These are phyloP conservation scores for Drosophila novamexicana DNA, from an alignment of 1,140 invertebrate genomes.

Conservation along the genomic window DNA sequence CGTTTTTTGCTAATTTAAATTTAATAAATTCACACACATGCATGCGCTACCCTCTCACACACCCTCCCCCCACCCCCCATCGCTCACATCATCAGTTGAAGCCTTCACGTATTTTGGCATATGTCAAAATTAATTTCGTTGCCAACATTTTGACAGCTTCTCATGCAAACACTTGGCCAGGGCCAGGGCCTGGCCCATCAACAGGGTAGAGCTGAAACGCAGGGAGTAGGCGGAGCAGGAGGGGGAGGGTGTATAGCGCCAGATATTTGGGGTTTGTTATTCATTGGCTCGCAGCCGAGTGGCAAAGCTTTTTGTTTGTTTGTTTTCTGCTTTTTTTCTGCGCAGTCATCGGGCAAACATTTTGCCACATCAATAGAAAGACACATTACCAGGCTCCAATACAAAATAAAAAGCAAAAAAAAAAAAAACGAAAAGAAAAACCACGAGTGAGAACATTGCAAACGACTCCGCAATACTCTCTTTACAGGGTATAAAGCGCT, in stretches of 20 bases:
- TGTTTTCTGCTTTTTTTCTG: conserved; percentile 31
- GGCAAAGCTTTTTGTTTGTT: conserved; percentile 40
- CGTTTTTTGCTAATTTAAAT: conserved; percentile 21
- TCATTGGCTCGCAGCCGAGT: conserved; percentile 35
- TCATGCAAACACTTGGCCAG: conserved; percentile 64
- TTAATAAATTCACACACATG: conserved; percentile 19
- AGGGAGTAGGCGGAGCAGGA: too few species aligned
- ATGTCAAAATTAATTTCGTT: conserved; percentile 79
- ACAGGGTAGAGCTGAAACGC: neutral
- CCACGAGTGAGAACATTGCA: neutral
- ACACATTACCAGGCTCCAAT: conserved; percentile 19
- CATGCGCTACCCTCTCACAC: neutral
- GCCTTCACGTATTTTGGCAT: conserved; percentile 72
- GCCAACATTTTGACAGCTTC: conserved; percentile 75
- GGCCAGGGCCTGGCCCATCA: conserved; percentile 1
- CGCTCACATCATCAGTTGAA: conserved; percentile 18
- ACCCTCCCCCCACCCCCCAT: neutral
- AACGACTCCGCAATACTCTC: neutral
- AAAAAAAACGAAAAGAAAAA: too few species aligned
- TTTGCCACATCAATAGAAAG: conserved; percentile 39
- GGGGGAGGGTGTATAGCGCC: neutral
- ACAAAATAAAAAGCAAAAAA: neutral
- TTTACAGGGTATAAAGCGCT: too few species aligned
- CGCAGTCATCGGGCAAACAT: conserved; percentile 53
- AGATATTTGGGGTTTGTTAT: conserved; percentile 24